phyloP scores from a whole-genome alignment of 2,888 invertebrate genomes.

The Drosophila anomelani region DNA sequence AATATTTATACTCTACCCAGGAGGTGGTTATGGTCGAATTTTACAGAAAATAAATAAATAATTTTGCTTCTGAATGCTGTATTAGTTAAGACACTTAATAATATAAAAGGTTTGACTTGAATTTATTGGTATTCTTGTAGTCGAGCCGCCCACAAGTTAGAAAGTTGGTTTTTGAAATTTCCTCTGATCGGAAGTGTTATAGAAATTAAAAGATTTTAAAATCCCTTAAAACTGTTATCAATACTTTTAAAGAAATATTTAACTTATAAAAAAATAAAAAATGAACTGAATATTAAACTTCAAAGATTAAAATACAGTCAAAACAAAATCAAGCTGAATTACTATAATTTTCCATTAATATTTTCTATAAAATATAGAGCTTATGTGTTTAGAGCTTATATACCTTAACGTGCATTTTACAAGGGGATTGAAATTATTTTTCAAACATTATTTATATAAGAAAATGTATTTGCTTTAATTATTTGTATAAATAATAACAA shows the following conservation, averaged over 20 bases:
- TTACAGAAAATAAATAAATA: neutral
- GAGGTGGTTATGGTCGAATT: slow-evolving; percentile 6
- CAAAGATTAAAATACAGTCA: neutral
- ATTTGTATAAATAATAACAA: neutral
- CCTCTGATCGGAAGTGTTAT: neutral
- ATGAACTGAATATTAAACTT: too few relatives aligned
- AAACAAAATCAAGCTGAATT: neutral
- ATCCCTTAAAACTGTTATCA: too few relatives aligned
- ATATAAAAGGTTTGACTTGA: neutral
- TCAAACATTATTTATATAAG: neutral
- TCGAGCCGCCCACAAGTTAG: neutral
- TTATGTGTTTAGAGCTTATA: too few relatives aligned
- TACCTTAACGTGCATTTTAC: neutral
- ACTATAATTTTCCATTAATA: neutral
- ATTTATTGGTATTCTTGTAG: neutral
- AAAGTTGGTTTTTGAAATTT: neutral
- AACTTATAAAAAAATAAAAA: too few relatives aligned
- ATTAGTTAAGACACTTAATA: neutral
- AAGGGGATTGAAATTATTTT: neutral
- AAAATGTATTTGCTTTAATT: neutral
- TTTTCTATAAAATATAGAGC: neutral
- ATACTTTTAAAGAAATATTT: too few relatives aligned
- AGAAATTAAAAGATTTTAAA: neutral
- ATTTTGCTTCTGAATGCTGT: neutral
- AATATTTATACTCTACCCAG: slow-evolving; percentile 28